Evolutionary conservation across 2,888 invertebrate genomes (phyloP).

Genomic region (Apodemia zela): DNA sequence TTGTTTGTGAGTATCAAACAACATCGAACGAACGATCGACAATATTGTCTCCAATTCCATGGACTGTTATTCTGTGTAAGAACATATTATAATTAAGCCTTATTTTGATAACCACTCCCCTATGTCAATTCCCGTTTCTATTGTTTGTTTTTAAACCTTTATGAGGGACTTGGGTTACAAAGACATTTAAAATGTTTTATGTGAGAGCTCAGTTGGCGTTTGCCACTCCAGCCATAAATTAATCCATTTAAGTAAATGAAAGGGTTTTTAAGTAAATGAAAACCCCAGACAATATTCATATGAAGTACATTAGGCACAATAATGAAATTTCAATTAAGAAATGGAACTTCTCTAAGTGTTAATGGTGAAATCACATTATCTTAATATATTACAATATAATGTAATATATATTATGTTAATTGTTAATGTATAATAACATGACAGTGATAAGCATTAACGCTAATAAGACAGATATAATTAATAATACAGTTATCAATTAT

Average conservation of each 20-base stretch:
- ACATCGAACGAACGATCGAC: no score
- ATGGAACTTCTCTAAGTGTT: neutral
- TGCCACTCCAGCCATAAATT: neutral
- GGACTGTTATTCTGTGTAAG: no score
- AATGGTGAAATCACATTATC: neutral
- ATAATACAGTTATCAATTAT: no score
- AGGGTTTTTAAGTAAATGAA: slow-evolving; percentile 6
- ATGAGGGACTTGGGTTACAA: neutral
- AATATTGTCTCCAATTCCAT: no score
- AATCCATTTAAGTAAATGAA: slow-evolving; percentile 2
- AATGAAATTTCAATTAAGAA: neutral
- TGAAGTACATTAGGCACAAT: neutral
- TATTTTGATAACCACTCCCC: neutral
- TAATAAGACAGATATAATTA: no score
- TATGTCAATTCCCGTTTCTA: neutral
- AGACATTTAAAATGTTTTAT: slow-evolving; percentile 7
- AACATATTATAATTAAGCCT: neutral
- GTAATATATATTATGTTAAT: no score
- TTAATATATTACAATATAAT: no score
- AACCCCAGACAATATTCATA: neutral
- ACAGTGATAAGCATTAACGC: no score
- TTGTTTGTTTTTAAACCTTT: slow-evolving; percentile 7
- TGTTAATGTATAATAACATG: no score
- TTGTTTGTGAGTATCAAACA: no score
- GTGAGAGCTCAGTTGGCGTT: neutral